Evolutionary conservation across 2,888 invertebrate genomes (phyloP).

Genomic region (Drosophila greeni): DNA sequence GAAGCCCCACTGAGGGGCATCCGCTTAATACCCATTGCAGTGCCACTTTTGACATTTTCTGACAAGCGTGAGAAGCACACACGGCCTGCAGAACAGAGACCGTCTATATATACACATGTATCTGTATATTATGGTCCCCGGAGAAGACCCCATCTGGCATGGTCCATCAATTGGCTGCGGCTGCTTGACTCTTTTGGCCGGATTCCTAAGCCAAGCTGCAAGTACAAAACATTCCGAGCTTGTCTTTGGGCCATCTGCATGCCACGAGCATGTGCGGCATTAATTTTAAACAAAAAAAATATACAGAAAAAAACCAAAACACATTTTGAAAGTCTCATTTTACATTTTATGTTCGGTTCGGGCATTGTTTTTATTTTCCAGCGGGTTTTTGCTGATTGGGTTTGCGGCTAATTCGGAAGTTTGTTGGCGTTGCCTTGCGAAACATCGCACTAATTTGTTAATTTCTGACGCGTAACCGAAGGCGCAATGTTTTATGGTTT

Average conservation of each 20-base stretch:
- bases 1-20: slow-evolving; percentile 21
- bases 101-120: neutral
- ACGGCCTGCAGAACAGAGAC: slow-evolving; percentile 8
- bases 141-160: slow-evolving; percentile 42
- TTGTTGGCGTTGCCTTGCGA: slow-evolving; percentile 66
- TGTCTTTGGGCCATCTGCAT: slow-evolving; percentile 50
- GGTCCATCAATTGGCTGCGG: slow-evolving; percentile 60
- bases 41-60: slow-evolving; percentile 72
- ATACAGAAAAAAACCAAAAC: slow-evolving; percentile 30
- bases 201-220: slow-evolving; percentile 25
- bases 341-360: slow-evolving; percentile 25
- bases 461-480: slow-evolving; percentile 65
- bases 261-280: slow-evolving; percentile 64
- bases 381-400: slow-evolving; percentile 30
- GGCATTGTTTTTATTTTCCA: slow-evolving; percentile 14
- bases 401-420: slow-evolving; percentile 61
- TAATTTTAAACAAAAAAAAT: slow-evolving; percentile 28
- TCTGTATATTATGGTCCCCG: slow-evolving; percentile 7
- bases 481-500: slow-evolving; percentile 62
- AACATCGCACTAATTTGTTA: slow-evolving; percentile 71
- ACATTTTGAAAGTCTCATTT: slow-evolving; percentile 46
- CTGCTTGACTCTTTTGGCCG: slow-evolving; percentile 25
- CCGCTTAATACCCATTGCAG: slow-evolving; percentile 46
- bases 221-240: slow-evolving; percentile 27
- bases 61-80: slow-evolving; percentile 70